Conservation (phyloP, 2,113 vertebrate genomes). For the Menidia beryllina region DNA sequence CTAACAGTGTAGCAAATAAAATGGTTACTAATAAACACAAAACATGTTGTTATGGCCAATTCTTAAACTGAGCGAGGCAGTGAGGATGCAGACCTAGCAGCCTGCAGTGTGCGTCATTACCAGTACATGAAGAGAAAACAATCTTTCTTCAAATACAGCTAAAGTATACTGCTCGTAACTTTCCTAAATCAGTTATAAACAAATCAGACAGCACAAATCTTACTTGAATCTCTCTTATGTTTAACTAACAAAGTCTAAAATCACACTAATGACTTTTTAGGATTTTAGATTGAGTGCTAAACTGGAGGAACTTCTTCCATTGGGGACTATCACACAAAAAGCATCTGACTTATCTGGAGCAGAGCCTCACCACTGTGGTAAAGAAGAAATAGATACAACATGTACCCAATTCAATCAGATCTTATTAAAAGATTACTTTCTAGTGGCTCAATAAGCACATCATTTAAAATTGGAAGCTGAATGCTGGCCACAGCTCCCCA, state of each 20-base stretch:
- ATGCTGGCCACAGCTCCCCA: background rate
- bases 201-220: background rate
- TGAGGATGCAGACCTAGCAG: slow-evolving; percentile 10
- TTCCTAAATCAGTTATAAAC: background rate
- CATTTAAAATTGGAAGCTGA: background rate
- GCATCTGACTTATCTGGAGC: no score
- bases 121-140: background rate
- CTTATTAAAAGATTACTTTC: background rate
- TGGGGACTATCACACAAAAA: background rate
- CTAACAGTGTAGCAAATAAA: background rate
- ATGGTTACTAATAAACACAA: slow-evolving; percentile 1
- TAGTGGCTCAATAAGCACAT: background rate
- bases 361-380: background rate
- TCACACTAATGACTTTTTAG: background rate
- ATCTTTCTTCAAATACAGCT: background rate
- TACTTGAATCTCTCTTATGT: background rate
- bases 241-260: background rate
- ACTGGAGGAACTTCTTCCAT: background rate
- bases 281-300: background rate
- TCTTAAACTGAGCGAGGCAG: slow-evolving; percentile 6
- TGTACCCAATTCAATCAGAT: background rate
- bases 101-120: slow-evolving; percentile 11
- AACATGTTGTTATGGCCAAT: background rate
- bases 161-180: background rate
- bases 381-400: background rate